Conservation (phyloP, 35 echinoderm and acorn worm species). For the Acanthaster planci region DNA sequence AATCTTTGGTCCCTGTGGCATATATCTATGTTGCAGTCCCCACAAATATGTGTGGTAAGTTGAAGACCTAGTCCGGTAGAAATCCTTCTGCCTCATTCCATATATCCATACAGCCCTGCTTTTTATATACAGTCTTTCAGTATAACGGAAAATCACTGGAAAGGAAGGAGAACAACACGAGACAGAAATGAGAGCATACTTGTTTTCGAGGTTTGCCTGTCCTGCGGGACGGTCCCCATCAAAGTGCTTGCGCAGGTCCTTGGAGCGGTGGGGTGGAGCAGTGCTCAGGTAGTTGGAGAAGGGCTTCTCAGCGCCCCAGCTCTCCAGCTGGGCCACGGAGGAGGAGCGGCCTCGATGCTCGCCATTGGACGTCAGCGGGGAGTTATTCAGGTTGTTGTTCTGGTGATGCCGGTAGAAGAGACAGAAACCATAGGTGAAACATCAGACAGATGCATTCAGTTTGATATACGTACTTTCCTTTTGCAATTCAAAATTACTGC, state of each 20-base stretch:
- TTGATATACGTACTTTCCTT: too few species aligned
- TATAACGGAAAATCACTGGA: too few species aligned
- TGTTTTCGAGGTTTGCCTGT: constrained; percentile 79
- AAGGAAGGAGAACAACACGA: neutral
- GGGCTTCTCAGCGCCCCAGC: constrained; percentile 89
- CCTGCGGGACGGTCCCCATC: constrained; percentile 48
- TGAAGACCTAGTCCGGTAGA: too few species aligned
- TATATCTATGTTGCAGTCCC: too few species aligned
- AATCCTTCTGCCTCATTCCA: too few species aligned
- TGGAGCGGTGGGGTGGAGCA: constrained; percentile 21
- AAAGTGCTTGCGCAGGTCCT: constrained; percentile 75
- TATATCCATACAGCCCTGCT: too few species aligned
- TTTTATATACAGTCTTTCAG: too few species aligned
- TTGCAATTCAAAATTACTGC: too few species aligned
- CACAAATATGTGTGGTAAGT: too few species aligned
- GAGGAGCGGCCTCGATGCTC: constrained; percentile 85
- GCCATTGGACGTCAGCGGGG: constrained; percentile 76
- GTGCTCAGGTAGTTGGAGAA: constrained; percentile 70
- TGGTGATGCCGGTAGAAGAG: neutral
- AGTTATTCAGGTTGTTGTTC: constrained; percentile 30
- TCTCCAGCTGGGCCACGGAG: constrained; percentile 69
- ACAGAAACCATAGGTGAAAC: too few species aligned
- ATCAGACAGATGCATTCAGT: too few species aligned
- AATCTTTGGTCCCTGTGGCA: too few species aligned
- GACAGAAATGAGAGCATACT: constrained; percentile 44